Conservation (phyloP, 1,140 invertebrate species). For the Halictus rubicundus region DNA sequence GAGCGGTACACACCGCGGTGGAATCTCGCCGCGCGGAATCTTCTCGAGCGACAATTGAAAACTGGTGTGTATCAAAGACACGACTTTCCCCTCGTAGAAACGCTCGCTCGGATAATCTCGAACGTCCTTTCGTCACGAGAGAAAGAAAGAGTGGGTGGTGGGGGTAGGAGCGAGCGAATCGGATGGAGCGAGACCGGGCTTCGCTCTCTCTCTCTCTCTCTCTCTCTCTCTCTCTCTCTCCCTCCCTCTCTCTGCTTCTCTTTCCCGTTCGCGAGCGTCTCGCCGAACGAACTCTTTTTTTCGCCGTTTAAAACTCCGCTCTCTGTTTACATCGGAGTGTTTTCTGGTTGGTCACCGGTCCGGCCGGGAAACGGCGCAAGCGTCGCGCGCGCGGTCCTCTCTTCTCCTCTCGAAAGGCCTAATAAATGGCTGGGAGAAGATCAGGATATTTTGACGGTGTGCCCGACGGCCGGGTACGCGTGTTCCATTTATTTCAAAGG, state of each 20-base stretch:
- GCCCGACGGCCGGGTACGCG: too few relatives aligned
- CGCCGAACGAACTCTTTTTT: conserved; percentile 14
- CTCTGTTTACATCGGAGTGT: conserved; percentile 35
- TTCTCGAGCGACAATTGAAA: conserved; percentile 38
- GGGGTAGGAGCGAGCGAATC: background rate
- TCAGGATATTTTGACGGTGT: background rate
- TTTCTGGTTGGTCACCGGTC: conserved; percentile 25
- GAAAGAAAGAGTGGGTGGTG: conserved; percentile 10
- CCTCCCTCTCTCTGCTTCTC: background rate
- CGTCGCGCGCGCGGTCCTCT: background rate
- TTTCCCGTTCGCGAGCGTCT: conserved; percentile 2
- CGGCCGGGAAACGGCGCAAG: conserved; percentile 1
- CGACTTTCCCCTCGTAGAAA: conserved; percentile 43
- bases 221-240: too few relatives aligned
- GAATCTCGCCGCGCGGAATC: conserved; percentile 17
- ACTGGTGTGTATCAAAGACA: conserved; percentile 42
- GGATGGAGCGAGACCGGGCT: conserved; percentile 1
- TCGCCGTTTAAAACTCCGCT: conserved; percentile 28
- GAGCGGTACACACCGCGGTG: background rate
- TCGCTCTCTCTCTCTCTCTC: too few relatives aligned
- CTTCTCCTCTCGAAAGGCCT: background rate
- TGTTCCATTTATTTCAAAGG: background rate
- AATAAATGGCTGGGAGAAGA: background rate
- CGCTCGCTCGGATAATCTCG: conserved; percentile 37
- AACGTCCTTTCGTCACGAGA: conserved; percentile 39